A percentile compares a stretch with the other conserved stretches of the same genome.
Conservation (phyloP, 2,113 vertebrate species). For the Seriola aureovittata region DNA sequence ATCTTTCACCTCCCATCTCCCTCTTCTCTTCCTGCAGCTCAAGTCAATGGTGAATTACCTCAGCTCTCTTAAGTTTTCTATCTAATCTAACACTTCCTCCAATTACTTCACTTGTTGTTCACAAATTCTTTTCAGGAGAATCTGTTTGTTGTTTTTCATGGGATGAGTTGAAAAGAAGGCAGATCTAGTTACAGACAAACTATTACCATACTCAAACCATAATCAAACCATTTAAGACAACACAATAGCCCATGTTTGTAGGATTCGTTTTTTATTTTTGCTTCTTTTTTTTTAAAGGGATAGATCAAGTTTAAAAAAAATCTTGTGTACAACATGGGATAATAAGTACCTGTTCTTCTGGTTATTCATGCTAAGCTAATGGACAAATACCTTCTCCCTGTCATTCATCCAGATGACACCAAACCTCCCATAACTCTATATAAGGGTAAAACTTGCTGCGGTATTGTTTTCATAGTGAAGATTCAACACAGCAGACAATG, state of each 20-base stretch:
- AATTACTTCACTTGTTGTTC: background rate
- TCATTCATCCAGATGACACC: background rate
- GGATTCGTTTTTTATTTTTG: background rate
- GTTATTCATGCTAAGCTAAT: background rate
- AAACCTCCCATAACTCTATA: background rate
- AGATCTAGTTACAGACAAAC: constrained; percentile 12
- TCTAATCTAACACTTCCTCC: background rate
- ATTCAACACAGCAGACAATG: background rate
- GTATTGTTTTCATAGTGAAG: background rate
- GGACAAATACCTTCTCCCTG: background rate
- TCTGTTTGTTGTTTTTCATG: constrained; percentile 13
- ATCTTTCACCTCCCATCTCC: background rate
- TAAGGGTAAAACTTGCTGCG: background rate
- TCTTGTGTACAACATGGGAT: background rate
- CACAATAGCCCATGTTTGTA: background rate
- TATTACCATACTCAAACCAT: too few species aligned
- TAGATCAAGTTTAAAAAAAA: constrained; percentile 5
- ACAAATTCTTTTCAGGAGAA: constrained; percentile 4
- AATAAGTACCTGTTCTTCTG: background rate
- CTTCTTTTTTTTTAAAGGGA: background rate
- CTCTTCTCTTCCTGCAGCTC: background rate
- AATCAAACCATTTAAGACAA: background rate
- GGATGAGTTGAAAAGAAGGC: constrained; percentile 6
- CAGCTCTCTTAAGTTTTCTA: background rate
- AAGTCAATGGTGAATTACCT: constrained; percentile 7